Evolutionary conservation across 2,888 invertebrate species (phyloP), one percentile per base, ranked within the genome.

Genomic region (Acholoe squamosa): DNA sequence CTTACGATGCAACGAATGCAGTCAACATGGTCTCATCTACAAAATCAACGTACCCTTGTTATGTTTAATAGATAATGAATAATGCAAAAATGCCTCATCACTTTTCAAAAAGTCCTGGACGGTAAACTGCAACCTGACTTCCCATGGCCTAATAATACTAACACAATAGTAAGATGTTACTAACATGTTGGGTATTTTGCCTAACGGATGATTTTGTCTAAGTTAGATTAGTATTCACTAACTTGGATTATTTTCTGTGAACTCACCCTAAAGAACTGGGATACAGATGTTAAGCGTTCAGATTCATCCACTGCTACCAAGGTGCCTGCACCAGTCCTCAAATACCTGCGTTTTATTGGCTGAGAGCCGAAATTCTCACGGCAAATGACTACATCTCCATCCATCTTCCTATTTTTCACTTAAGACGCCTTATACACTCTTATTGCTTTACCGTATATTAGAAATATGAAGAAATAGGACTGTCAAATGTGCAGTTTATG

Each of bases 291-390:
- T 25, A 34, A 43, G 16, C 67, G 71, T 19, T 34, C 31, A 5
- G 90, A 90, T 7, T 84, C 84, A 43, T 90, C 90, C 19, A 67
- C 61, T 14, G 67, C 86, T 31, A 86, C 67, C 71, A 90, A 43
- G 14, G 33, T 22, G 10, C 61, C 86, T 0, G n/a, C 52, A 25
- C 43, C 25, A 1, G 56, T 84, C 52, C 56, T 54, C 7, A 90
- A 16, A 34, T 90, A 90, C 31, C 67, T 43, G 16, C 86, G 56
- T 31, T 86, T 84, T 7, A 90, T 61, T 19, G 84, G 84, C 25
- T 90, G 90, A 19, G 90, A 90, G 0, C 90, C 90, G 86, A 84
- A 90, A 19, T 43, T 33, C 56, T 90, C 90, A 16, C 84, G 34
- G 31, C 84, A 90, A 28, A 90, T 86, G n/a, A 61, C 86, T 7